Evolutionary conservation across 2,797 vertebrate genomes (phyloP), one percentile per base, ranked within the genome.

Genomic region (Cossypha dichroa): DNA sequence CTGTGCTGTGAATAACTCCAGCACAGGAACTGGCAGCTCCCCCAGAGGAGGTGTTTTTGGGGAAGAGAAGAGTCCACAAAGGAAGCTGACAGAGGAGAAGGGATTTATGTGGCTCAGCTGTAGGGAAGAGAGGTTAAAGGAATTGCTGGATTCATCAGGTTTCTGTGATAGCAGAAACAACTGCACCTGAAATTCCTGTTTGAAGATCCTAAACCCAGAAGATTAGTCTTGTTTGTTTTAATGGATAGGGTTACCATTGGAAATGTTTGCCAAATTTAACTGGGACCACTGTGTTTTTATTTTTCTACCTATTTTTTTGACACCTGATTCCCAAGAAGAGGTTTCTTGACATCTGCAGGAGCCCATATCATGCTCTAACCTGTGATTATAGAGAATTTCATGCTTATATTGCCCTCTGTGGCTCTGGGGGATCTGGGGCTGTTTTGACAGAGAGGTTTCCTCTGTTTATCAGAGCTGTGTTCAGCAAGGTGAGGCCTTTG

Each of bases 31-130:
- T 11, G 51, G 12, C 56, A 62, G 43, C 6, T 12, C 19, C 55
- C 28, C 25, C 3, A 2, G 2, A 68, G 72, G 22, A 84, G 18
- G 16, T 2, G 16, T 74, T 8, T 1, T 1, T 2, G 2, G 20
- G 8, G 9, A 29, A 74, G 59, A 73, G 31, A 29, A 74, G 59
- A 73, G 31, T 8, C 43, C 40, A 4, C 68, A 76, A 51, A 77
- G 75, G 58, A 58, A 85, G 43, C 48, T 80, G 64, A 25, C 8
- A 20, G 34, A 59, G 22, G 34, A 72, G n/a, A 67, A 31, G 34
- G 72, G 85, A 77, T 94, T 94, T 64, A 51, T n/a, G 36, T 9
- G 45, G 48, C 52, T 86, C 13, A 46, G 41, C 48, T 59, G 6
- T 23, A 40, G 56, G 34, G 22, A 76, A 76, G 33, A 55, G 45